Percentiles rank a stretch among this genome's conserved stretches.
These are phyloP conservation scores for Porites divaricata DNA, from an alignment of 92 coral and sea anemone species.

Conservation along the genomic window DNA sequence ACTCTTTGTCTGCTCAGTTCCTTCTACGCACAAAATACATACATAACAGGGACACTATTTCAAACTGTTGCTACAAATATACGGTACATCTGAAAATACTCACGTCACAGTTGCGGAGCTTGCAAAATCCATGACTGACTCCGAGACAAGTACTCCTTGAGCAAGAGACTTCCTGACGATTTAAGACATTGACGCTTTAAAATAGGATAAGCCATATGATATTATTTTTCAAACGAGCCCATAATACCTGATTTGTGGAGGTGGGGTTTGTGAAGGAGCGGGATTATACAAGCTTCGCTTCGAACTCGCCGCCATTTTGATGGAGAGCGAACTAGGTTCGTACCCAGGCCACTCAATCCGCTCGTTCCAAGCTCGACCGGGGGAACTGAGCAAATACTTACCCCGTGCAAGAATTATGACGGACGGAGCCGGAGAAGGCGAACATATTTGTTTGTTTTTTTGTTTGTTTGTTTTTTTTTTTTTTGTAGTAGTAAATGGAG, in stretches of 20 bases:
- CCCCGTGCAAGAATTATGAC: no score
- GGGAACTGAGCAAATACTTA: not conserved
- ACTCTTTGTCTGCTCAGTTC: no score
- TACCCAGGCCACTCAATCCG: slow-evolving; percentile 3
- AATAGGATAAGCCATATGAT: not conserved
- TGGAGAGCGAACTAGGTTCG: slow-evolving; percentile 7
- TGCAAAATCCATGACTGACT: slow-evolving; percentile 2
- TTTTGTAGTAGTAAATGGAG: no score
- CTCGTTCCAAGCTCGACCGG: not conserved
- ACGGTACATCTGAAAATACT: not conserved
- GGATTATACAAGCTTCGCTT: slow-evolving; percentile 89
- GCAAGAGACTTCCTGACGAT: slow-evolving; percentile 28
- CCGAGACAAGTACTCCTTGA: slow-evolving; percentile 35
- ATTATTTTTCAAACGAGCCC: no score
- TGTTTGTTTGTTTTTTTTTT: no score
- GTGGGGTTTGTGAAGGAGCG: slow-evolving; percentile 97
- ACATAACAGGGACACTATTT: no score
- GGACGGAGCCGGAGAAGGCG: no score
- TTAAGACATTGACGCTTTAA: not conserved
- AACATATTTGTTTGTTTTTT: no score
- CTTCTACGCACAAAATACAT: no score
- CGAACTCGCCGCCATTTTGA: slow-evolving; percentile 78
- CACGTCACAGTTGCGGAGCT: slow-evolving; percentile 13
- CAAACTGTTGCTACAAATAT: no score
- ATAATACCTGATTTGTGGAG: slow-evolving; percentile 67